phyloP scores from a whole-genome alignment of 1,140 invertebrate species.

The Archegozetes longisetosus region DNA sequence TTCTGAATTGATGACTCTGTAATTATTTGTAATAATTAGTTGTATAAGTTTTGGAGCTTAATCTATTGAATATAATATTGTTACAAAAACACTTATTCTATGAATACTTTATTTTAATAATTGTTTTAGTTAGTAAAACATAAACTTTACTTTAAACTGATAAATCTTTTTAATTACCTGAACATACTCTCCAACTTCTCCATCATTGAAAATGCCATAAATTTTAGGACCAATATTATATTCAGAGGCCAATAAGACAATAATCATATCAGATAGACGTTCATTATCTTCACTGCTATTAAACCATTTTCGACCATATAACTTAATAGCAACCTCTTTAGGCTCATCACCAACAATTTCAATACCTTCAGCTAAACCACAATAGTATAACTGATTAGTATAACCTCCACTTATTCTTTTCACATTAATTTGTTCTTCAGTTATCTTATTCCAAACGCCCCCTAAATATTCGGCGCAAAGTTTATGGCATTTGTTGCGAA shows the following conservation, averaged over 20 bases:
- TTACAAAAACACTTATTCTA: too few species aligned
- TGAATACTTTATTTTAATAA: too few species aligned
- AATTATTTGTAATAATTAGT: too few species aligned
- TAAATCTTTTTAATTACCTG: slow-evolving; percentile 2
- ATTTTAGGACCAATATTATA: slow-evolving; percentile 1
- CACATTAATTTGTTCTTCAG: neutral
- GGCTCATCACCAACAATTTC: neutral
- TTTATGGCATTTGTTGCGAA: neutral
- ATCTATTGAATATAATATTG: too few species aligned
- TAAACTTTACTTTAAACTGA: neutral
- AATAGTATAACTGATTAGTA: slow-evolving; percentile 7
- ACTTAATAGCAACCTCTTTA: slow-evolving; percentile 1
- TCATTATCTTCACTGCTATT: slow-evolving; percentile 1
- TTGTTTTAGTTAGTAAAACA: neutral
- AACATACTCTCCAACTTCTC: neutral
- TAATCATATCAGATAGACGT: slow-evolving; percentile 5
- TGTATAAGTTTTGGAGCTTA: too few species aligned
- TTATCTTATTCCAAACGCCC: neutral
- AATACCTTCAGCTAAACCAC: neutral
- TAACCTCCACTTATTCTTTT: slow-evolving; percentile 1
- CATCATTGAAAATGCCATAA: slow-evolving; percentile 7
- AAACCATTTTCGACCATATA: neutral
- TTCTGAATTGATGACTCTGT: slow-evolving; percentile 9
- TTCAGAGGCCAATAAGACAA: neutral
- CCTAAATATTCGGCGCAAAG: neutral